These are phyloP conservation scores for Andinoacara biseriatus DNA, from an alignment of 2,113 vertebrate genomes.

Conservation along the genomic window DNA sequence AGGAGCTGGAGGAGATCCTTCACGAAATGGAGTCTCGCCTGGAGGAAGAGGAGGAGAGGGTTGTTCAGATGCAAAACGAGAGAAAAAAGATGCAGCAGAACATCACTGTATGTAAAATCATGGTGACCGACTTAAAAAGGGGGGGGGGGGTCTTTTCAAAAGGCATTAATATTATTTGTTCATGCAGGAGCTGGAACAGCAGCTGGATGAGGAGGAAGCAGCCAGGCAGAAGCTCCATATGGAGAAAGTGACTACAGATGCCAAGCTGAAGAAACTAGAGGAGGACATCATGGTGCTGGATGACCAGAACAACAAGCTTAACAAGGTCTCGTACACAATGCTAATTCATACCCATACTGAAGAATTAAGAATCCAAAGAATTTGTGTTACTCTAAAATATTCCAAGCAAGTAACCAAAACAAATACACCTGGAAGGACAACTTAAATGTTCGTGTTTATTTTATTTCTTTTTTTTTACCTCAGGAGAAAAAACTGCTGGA, in stretches of 20 bases:
- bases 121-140: background rate
- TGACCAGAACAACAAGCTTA: constrained; percentile 92
- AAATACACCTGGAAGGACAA: background rate
- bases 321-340: constrained; percentile 82
- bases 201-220: constrained; percentile 94
- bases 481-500: constrained; percentile 96
- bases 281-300: constrained; percentile 92
- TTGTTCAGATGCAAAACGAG: constrained; percentile 85
- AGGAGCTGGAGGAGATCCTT: constrained; percentile 95
- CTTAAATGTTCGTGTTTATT: background rate
- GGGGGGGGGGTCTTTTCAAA: background rate
- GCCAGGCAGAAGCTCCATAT: constrained; percentile 95
- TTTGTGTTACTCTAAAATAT: background rate
- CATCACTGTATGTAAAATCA: constrained; percentile 83
- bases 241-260: constrained; percentile 93
- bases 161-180: background rate
- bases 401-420: background rate
- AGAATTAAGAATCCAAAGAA: background rate
- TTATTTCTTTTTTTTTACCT: background rate
- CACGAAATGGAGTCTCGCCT: constrained; percentile 94
- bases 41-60: constrained; percentile 95
- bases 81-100: constrained; percentile 99
- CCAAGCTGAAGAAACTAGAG: constrained; percentile 93
- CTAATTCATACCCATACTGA: background rate
- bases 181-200: constrained; percentile 92